Base-by-base conservation (phyloP, 2,113 vertebrate species). In the Bubalus kerabau region DNA sequence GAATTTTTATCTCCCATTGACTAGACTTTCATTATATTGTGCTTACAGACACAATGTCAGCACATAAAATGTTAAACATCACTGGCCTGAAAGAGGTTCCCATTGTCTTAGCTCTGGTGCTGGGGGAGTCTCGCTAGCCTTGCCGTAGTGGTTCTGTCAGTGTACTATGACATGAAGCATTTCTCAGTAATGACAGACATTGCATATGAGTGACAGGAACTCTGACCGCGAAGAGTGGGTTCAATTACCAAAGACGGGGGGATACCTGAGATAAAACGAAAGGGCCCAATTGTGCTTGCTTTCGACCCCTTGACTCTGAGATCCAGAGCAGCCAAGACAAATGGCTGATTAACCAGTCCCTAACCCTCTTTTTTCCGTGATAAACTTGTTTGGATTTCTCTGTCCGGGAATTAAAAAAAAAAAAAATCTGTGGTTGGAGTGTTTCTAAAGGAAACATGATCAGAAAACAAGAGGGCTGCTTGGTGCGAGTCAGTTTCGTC, bases 181-280 rank as follows among this genome's bases (percentile, higher is more conserved):
- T 99, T 99, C 98, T 99, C 97, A 93, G 96, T 98, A 98, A 98
- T 99, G 99, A 99, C 98, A 98, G 98, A 99, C 98, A 98, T 97
- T 98, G 98, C 98, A 98, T 98, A 98, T 99, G 98, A 99, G 98
- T 98, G 98, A 99, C 99, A 99, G 98, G 98, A 99, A 98, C 98
- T 98, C 98, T 99, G 99, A 98, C 99, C 97, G 46, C 96, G 94
- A 98, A 98, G 98, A 98, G 98, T 98, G 98, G 98, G 98, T 99
- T 99, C 99, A 99, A 98, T 99, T 99, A 99, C 98, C 97, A 98
- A 98, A 95, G 98, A 98, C 96, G 97, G 97, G 97, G 98, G 98
- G 98, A 98, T 99, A 99, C 98, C 98, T 99, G 98, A 98, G 98
- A 99, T 98, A 98, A 99, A 98, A 98, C 98, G 98, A 98, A 98